A percentile compares a stretch with the other conserved stretches of the same genome.
Conservation (phyloP, 2,113 vertebrate species). For the Mobula hypostoma region DNA sequence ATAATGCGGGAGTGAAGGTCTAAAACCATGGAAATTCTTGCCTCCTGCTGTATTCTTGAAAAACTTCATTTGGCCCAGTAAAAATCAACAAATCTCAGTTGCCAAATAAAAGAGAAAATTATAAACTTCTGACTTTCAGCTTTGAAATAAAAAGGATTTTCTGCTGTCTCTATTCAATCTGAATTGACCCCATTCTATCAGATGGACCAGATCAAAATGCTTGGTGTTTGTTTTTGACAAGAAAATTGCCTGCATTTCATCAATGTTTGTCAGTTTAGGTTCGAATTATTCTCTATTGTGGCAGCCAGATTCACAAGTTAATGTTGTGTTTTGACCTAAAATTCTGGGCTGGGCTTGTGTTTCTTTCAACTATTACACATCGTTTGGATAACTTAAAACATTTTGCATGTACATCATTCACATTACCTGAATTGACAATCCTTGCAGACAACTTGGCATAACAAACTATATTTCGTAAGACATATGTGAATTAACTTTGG, state of each 20-base stretch:
- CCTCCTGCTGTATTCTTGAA: not conserved
- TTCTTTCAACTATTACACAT: not conserved
- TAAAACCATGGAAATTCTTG: not conserved
- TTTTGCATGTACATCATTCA: not conserved
- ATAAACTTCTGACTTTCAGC: not conserved
- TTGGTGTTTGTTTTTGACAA: not conserved
- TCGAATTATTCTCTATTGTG: not conserved
- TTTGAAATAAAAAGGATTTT: not conserved
- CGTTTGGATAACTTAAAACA: not conserved
- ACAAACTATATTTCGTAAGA: not conserved
- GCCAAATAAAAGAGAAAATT: not conserved
- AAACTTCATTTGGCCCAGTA: not conserved
- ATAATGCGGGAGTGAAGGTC: not conserved
- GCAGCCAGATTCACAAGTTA: not conserved
- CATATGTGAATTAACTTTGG: not conserved
- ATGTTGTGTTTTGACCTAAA: not conserved
- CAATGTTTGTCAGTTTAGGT: not conserved
- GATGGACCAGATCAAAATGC: not conserved
- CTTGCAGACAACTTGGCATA: not conserved
- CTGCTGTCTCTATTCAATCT: not conserved
- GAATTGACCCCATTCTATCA: not conserved
- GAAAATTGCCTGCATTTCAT: not conserved
- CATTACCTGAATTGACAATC: not conserved
- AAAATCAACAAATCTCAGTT: slow-evolving; percentile 8
- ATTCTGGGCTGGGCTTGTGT: not conserved